Base-by-base conservation (phyloP, 1,140 invertebrate genomes). In the Orius laevigatus region DNA sequence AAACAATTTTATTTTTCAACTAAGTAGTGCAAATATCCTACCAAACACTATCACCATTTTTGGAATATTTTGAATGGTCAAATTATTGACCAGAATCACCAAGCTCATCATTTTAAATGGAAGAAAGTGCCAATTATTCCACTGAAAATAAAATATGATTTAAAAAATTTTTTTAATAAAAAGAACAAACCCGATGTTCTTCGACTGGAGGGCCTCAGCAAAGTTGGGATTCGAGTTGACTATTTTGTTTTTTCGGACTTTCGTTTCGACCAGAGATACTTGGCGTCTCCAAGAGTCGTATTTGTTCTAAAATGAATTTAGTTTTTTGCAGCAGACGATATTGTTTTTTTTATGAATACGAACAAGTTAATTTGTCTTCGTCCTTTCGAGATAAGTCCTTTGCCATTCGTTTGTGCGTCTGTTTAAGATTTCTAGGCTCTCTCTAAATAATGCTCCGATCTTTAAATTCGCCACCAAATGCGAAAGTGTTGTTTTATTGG, bases 401-500 rank as follows among this genome's bases (percentile, higher is more conserved):
- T 71, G 63, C 81, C 83, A 87, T 55, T 75, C 75, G 8, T 51
- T 73, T 63, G 58, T 84, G 70, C 38, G 87, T 85, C 63, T 93
- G 87, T 47, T 82, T 76, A 52, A 98, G 75, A 97, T 72, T 52
- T 82, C 77, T 48, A 80, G 68, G 34, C 33, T n/a, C 8, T 35
- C 8, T 9, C 8, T 35, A 35, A 93, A 90, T 71, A 91, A 96
- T 35, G 84, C 83, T 40, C n/a, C 74, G 76, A 60, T 87, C 75
- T 69, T 97, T 96, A 14, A 90, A 81, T 67, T 96, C 82, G 10
- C 88, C 93, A 66, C 93, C 85, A 63, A 98, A 98, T 6, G 92
- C 96, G 76, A 99, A 98, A 60, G 87, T 74, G 71, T 9, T 35
- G 33, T 35, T 98, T 98, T 63, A 81, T 78, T 0, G 92, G 90